These are phyloP conservation scores for Mionectes macconnelli DNA, from an alignment of 2,113 vertebrate genomes.

Conservation along the genomic window DNA sequence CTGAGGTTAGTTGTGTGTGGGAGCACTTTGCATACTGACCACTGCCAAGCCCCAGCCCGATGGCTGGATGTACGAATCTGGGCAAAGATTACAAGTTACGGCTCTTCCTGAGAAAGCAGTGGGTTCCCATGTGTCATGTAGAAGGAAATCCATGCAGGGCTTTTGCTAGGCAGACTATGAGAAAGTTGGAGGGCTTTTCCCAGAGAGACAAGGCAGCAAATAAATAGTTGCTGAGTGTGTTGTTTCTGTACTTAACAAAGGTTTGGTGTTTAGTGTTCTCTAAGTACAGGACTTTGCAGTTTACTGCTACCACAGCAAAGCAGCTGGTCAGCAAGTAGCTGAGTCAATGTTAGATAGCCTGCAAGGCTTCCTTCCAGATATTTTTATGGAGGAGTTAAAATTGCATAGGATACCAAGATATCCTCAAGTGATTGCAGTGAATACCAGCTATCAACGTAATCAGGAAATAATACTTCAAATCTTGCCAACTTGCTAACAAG, in stretches of 20 bases:
- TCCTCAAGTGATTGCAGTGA: background rate
- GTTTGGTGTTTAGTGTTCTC: slow-evolving; percentile 18
- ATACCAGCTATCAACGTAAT: background rate
- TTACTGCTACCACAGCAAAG: slow-evolving; percentile 33
- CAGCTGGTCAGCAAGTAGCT: slow-evolving; percentile 1
- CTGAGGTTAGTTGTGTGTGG: background rate
- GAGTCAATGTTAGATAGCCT: background rate
- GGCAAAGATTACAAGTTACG: background rate
- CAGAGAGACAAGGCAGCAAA: background rate
- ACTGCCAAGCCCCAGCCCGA: background rate
- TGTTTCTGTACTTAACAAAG: slow-evolving; percentile 1
- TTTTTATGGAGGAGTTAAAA: background rate
- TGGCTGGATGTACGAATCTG: background rate
- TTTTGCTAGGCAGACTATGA: background rate
- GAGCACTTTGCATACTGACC: slow-evolving; percentile 33
- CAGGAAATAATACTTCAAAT: background rate
- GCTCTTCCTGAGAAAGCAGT: slow-evolving; percentile 4
- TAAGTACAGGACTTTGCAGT: background rate
- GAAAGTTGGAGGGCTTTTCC: slow-evolving; percentile 8
- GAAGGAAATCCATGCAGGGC: background rate
- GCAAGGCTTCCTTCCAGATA: slow-evolving; percentile 14
- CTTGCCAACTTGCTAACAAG: background rate
- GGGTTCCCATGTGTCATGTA: background rate
- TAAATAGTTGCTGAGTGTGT: slow-evolving; percentile 9
- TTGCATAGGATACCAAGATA: background rate